Base-by-base conservation (phyloP, 2,888 invertebrate species). In the Eupithecia insigniata region DNA sequence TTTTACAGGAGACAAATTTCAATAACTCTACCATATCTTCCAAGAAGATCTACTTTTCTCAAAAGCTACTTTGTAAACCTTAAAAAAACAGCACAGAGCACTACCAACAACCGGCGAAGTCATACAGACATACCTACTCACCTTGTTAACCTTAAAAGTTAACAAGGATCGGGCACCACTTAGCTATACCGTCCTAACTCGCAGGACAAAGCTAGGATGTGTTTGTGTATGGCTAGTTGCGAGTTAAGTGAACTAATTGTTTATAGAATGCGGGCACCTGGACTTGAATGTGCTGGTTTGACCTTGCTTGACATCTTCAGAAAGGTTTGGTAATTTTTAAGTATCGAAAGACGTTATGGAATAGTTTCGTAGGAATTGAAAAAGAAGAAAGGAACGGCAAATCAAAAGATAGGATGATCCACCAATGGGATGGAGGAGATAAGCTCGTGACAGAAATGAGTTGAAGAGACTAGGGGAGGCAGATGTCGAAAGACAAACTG, bases 121-220 rank as follows among this genome's bases (percentile, higher is more conserved):
- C 88, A 91, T 78, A 82, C 86, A 83, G 87, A 60, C 61, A 61
- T 51, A 51, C 51, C n/a, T 62, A 32, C 61, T 88, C 88, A 85
- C 83, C 92, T 91, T 92, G 93, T 93, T 93, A 93, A 91, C 90
- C 90, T 89, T 89, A 92, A 86, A 87, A 86, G 89, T 93, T 93
- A 93, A 93, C 92, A 90, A 94, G 93, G 91, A 92, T 92, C 92
- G 90, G 82, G 80, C 82, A 89, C 89, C 92, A 93, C 92, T 94
- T 94, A 93, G 93, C 91, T 78, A 75, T 69, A 66, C 71, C 77
- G 71, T 81, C 90, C 85, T 93, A 94, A 93, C 87, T 77, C 79
- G 78, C 89, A 85, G 92, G 92, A 93, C 93, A 94, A 94, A 93
- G 93, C 87, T 81, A 62, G 85, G 89, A 85, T 87, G 82, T 91